A percentile compares a stretch with the other conserved stretches of the same genome.
These are phyloP conservation scores for Betta splendens DNA, from an alignment of 2,797 vertebrate genomes.

Conservation along the genomic window DNA sequence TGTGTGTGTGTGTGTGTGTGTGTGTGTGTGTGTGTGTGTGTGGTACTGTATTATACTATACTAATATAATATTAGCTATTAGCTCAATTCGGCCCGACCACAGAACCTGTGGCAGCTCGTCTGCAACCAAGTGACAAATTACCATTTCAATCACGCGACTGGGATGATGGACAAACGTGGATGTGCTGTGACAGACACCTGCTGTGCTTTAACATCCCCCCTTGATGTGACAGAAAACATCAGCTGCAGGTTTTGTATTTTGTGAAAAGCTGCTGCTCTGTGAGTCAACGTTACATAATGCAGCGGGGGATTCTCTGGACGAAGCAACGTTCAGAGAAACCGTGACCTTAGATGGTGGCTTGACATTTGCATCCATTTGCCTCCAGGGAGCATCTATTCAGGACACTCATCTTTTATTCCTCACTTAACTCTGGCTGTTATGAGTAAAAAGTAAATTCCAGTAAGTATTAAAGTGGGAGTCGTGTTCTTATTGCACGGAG, in stretches of 20 bases:
- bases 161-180: no score
- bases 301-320: background rate
- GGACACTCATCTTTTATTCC: constrained; percentile 53
- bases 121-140: no score
- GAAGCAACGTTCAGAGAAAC: constrained; percentile 5
- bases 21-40: no score
- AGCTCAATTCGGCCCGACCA: no score
- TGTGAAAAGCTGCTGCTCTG: constrained; percentile 4
- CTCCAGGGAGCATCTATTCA: constrained; percentile 34
- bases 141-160: no score
- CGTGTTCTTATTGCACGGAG: background rate
- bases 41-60: no score
- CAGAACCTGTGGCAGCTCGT: no score
- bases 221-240: background rate
- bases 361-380: constrained; percentile 51
- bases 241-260: background rate
- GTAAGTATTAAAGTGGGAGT: background rate
- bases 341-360: constrained; percentile 39
- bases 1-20: no score
- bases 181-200: no score
- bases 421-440: constrained; percentile 36
- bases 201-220: background rate
- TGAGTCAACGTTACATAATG: constrained; percentile 7
- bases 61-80: no score
- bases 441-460: background rate